Evolutionary conservation across 2,113 vertebrate species (phyloP), one percentile per base, ranked within the genome.

Genomic region (Microcebus murinus): DNA sequence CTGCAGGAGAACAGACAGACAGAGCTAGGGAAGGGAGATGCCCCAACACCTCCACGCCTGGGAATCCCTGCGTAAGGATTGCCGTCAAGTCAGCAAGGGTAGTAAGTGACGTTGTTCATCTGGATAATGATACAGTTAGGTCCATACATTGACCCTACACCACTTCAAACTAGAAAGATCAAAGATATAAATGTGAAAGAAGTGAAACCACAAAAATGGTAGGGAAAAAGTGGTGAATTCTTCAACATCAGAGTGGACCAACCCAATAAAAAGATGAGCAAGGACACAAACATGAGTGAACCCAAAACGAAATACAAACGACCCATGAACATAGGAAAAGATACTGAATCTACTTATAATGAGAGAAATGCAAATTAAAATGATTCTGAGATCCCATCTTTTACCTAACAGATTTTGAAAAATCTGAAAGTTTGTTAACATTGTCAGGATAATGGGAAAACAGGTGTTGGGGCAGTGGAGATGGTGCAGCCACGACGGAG

Each of bases 381-480:
- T 0, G 7, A 34, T 1, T 2, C 7, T 2, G 25, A 34, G 36
- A 29, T 3, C 0, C 36, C 0, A 1, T 0, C 23, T 36, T 23
- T 36, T 8, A 14, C 4, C 31, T 15, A 2, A 1, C 18, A 4
- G 48, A 4, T 34, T 23, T 68, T 25, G 18, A 25, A 31, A 10
- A 42, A 2, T 0, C 20, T 14, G 12, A 0, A 3, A 23, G 61
- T 15, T 20, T 12, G 77, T 25, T 6, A 1, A 27, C 23, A 3
- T 1, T 12, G 71, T 27, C 77, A 39, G 9, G 63, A 27, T 36
- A 20, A 21, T 0, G 1, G 82, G 74, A 17, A 21, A 14, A 23
- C 4, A 34, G 63, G 23, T 21, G 29, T 27, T 3, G 1, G 59
- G 55, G 55, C 8, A 17, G 45, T 13, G 81, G 3, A 5, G 48